phyloP scores from a whole-genome alignment of 2,113 vertebrate species.

The Lophotis ruficrista region DNA sequence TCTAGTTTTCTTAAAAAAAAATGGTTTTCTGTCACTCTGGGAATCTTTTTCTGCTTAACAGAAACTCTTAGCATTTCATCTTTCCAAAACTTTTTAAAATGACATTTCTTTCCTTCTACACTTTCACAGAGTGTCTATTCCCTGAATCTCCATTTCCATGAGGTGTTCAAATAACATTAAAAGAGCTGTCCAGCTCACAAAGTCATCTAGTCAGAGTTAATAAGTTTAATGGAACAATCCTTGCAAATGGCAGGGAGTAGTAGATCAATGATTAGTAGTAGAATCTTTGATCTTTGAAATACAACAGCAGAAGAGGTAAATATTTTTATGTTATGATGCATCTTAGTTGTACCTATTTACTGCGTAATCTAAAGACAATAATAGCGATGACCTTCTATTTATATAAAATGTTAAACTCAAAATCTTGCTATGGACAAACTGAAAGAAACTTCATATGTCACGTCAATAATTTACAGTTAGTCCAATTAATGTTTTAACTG shows the following conservation, averaged over 20 bases:
- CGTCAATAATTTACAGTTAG: background rate
- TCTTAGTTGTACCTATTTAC: background rate
- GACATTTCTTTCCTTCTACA: background rate
- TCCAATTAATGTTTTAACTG: background rate
- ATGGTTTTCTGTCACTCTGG: background rate
- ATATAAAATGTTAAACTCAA: background rate
- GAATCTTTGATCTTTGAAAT: background rate
- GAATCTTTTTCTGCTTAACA: background rate
- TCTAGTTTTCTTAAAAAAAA: background rate
- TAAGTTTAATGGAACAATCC: background rate
- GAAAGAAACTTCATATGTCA: background rate
- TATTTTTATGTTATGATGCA: background rate
- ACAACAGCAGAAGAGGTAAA: background rate
- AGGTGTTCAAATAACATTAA: background rate
- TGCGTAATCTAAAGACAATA: background rate
- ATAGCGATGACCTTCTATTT: background rate
- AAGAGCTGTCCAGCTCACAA: background rate
- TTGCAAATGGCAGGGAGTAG: background rate
- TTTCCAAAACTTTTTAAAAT: background rate
- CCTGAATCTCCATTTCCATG: background rate
- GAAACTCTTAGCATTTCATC: background rate
- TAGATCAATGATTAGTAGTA: too few relatives aligned
- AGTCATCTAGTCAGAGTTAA: background rate
- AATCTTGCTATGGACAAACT: background rate
- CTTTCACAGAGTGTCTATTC: background rate